These are phyloP conservation scores for Rhynchonycteris naso DNA, from an alignment of 2,797 vertebrate genomes.

Conservation along the genomic window DNA sequence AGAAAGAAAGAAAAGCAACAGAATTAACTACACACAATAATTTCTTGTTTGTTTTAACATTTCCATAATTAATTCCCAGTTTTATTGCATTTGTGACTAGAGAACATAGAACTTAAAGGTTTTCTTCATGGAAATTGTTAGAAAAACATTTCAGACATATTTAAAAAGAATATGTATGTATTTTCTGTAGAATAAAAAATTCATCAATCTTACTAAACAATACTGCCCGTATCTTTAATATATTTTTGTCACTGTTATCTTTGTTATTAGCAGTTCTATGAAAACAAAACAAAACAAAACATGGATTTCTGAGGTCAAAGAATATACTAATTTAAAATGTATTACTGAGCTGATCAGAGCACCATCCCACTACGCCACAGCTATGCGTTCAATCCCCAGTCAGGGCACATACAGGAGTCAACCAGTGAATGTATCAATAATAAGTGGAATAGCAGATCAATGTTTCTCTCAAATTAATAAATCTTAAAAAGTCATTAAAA, in stretches of 20 bases:
- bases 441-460: too few relatives aligned
- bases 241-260: constrained; percentile 16
- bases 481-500: background rate
- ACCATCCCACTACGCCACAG: too few relatives aligned
- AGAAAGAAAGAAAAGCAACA: background rate
- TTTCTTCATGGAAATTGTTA: background rate
- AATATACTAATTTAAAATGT: background rate
- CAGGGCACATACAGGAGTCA: too few relatives aligned
- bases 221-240: background rate
- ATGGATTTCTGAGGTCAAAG: background rate
- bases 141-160: background rate
- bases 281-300: background rate
- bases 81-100: background rate
- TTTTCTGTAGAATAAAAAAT: background rate
- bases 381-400: too few relatives aligned
- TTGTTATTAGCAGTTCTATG: constrained; percentile 31
- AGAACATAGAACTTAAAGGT: background rate
- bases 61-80: constrained; percentile 13
- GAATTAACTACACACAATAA: background rate
- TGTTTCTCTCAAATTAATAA: too few relatives aligned
- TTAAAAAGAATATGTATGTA: constrained; percentile 8
- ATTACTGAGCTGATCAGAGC: background rate
- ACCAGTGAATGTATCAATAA: too few relatives aligned
- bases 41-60: constrained; percentile 27
- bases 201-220: background rate